Evolutionary conservation across 2,888 invertebrate species (phyloP).

Genomic region (Eupithecia abbreviata): DNA sequence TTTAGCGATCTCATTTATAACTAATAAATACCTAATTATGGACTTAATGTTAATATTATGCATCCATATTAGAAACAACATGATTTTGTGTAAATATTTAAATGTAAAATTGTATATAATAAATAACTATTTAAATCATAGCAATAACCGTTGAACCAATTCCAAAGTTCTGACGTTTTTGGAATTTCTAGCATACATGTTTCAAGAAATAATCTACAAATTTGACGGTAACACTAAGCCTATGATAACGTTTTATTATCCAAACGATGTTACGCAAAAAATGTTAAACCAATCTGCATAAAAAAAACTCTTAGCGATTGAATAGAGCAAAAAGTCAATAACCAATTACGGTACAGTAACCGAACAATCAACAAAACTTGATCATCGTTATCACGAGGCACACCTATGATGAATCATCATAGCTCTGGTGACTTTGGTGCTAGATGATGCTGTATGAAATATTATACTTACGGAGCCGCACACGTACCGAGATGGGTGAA

Average conservation of each 20-base stretch:
- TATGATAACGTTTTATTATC: neutral
- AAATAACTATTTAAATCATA: neutral
- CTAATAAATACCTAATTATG: conserved; percentile 1
- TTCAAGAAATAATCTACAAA: neutral
- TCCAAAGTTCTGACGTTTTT: neutral
- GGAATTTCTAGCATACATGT: neutral
- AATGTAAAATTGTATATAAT: neutral
- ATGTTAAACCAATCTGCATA: conserved; percentile 32
- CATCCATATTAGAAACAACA: conserved; percentile 12
- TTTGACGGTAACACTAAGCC: neutral
- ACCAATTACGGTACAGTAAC: conserved; percentile 37
- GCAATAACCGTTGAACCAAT: neutral
- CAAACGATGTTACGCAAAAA: conserved; percentile 21
- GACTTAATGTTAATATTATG: conserved; percentile 17
- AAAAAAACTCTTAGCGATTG: conserved; percentile 41
- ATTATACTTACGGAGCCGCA: neutral
- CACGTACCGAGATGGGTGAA: neutral
- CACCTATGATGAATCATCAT: conserved; percentile 52
- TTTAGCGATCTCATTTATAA: conserved; percentile 13
- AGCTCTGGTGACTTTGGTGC: conserved; percentile 28
- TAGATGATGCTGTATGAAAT: conserved; percentile 4
- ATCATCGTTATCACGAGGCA: conserved; percentile 51
- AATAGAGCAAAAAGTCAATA: conserved; percentile 47
- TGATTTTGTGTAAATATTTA: conserved; percentile 19
- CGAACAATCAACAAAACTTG: conserved; percentile 51